Percentiles rank a stretch among this genome's conserved stretches.
Evolutionary conservation across 2,888 invertebrate species (phyloP).

Genomic region (Sinodicranocentrus sp.): DNA sequence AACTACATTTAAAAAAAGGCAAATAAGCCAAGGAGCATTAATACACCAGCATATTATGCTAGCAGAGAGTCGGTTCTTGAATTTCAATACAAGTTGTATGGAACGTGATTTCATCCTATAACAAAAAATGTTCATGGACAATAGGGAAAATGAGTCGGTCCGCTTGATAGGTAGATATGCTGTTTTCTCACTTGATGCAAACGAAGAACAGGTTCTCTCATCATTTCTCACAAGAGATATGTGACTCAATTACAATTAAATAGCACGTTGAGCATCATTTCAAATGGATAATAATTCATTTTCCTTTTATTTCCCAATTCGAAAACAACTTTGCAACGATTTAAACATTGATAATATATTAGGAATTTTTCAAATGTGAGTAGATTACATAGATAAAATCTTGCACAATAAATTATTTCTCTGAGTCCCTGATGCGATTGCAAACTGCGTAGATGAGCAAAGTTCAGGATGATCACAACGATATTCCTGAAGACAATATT

Average conservation of each 20-base stretch:
- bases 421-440: conserved; percentile 55
- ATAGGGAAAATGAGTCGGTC: no score
- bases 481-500: no score
- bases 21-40: no score
- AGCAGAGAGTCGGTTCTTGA: no score
- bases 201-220: conserved; percentile 55
- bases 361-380: conserved; percentile 6
- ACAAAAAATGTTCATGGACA: no score
- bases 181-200: background rate
- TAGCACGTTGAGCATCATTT: conserved; percentile 50
- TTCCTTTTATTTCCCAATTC: conserved; percentile 30
- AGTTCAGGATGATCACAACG: conserved; percentile 9
- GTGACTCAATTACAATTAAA: conserved; percentile 66
- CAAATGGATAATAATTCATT: conserved; percentile 55
- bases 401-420: conserved; percentile 57
- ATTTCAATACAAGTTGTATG: no score
- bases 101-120: no score
- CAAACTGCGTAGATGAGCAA: conserved; percentile 53
- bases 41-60: no score
- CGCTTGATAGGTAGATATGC: no score
- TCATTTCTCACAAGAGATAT: conserved; percentile 24
- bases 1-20: no score
- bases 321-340: conserved; percentile 36
- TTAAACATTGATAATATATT: background rate
- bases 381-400: conserved; percentile 58